A percentile compares a stretch with the other conserved stretches of the same genome.
Conservation (phyloP, 2,113 vertebrate species). For the Xiphophorus couchianus region DNA sequence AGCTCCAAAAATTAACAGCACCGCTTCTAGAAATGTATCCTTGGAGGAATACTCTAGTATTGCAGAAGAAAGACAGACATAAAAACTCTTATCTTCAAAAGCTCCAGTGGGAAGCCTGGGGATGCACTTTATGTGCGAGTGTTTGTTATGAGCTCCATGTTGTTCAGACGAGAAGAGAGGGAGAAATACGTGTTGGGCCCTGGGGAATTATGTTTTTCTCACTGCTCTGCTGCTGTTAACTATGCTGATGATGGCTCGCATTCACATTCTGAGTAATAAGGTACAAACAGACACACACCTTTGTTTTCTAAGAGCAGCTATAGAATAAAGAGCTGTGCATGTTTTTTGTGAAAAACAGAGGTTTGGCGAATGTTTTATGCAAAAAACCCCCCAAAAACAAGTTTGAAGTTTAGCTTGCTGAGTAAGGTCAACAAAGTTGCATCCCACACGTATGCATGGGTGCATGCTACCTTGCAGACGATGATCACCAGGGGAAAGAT, state of each 20-base stretch:
- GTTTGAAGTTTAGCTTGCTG: conserved; percentile 28
- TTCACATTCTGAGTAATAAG: conserved; percentile 27
- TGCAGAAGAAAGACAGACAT: neutral
- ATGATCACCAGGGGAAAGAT: conserved; percentile 43
- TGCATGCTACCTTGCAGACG: conserved; percentile 4
- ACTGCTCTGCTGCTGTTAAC: conserved; percentile 39
- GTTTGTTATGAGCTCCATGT: conserved; percentile 63
- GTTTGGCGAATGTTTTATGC: neutral
- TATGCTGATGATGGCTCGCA: conserved; percentile 30
- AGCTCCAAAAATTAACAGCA: neutral
- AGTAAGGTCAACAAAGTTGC: conserved; percentile 9
- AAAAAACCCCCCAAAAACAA: conserved; percentile 31
- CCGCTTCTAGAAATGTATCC: neutral
- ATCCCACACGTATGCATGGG: conserved; percentile 9
- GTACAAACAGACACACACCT: conserved; percentile 6
- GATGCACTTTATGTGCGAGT: conserved; percentile 8
- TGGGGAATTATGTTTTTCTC: conserved; percentile 71
- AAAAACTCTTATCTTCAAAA: conserved; percentile 30
- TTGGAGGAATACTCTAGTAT: neutral
- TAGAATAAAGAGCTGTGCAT: neutral
- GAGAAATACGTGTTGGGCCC: conserved; percentile 47
- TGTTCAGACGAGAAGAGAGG: conserved; percentile 60
- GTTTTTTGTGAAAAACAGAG: neutral
- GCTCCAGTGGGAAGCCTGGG: conserved; percentile 26
- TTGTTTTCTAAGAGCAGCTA: conserved; percentile 1